Conservation (phyloP, 2,797 vertebrate genomes). For the Bovichtus variegatus region DNA sequence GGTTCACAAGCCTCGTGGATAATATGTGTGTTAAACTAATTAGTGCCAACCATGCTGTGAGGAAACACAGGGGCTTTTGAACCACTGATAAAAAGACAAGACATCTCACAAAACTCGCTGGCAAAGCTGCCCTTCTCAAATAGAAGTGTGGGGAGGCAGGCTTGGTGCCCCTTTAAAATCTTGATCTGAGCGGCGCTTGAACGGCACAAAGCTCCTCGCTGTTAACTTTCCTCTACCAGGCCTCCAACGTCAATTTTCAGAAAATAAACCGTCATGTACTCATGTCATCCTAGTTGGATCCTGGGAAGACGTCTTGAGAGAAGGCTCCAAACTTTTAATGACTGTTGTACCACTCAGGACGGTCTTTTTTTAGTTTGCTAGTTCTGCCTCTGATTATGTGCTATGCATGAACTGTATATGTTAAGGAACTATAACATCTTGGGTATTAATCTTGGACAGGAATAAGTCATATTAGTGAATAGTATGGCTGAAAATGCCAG, state of each 20-base stretch:
- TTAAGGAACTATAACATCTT: slow-evolving; percentile 33
- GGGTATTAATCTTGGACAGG: slow-evolving; percentile 11
- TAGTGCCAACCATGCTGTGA: slow-evolving; percentile 79
- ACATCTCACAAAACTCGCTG: slow-evolving; percentile 62
- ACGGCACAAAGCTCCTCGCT: slow-evolving; percentile 57
- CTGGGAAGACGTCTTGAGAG: slow-evolving; percentile 25
- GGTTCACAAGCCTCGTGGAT: slow-evolving; percentile 76
- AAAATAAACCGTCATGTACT: slow-evolving; percentile 37
- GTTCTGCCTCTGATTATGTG: slow-evolving; percentile 38
- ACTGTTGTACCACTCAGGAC: slow-evolving; percentile 29
- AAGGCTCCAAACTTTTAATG: slow-evolving; percentile 70
- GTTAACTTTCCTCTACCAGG: slow-evolving; percentile 39
- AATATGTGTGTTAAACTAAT: slow-evolving; percentile 82
- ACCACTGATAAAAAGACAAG: slow-evolving; percentile 78
- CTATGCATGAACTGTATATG: slow-evolving; percentile 35
- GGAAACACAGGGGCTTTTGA: slow-evolving; percentile 75
- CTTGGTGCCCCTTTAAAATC: slow-evolving; percentile 56
- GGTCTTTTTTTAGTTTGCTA: slow-evolving; percentile 18
- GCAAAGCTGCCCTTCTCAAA: slow-evolving; percentile 60
- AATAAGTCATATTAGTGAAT: slow-evolving; percentile 10
- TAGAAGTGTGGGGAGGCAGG: slow-evolving; percentile 40
- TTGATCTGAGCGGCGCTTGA: slow-evolving; percentile 68
- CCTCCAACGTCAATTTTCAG: slow-evolving; percentile 23
- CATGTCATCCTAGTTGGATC: slow-evolving; percentile 52
- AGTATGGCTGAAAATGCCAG: neutral